Evolutionary conservation across 2,797 vertebrate species (phyloP).

Genomic region (Champsocephalus gunnari): DNA sequence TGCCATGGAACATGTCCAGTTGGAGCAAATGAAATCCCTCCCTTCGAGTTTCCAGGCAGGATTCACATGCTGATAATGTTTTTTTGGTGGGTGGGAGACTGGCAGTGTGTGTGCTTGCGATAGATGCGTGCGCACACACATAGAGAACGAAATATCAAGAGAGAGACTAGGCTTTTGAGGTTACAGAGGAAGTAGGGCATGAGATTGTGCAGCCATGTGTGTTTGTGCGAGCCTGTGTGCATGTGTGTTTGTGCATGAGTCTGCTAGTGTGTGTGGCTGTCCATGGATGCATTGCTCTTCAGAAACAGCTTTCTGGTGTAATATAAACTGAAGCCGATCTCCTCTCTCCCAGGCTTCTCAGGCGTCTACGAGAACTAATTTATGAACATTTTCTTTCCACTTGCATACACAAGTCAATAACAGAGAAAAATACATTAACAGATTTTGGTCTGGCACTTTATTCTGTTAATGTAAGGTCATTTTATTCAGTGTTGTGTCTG

Average conservation of each 20-base stretch:
- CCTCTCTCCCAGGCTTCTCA: conserved; percentile 64
- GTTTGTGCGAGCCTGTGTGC: conserved; percentile 50
- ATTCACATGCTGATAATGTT: conserved; percentile 69
- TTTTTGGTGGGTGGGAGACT: conserved; percentile 67
- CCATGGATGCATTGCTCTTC: conserved; percentile 41
- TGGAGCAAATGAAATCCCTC: conserved; percentile 69
- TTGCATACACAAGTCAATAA: conserved; percentile 52
- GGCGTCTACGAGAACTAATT: conserved; percentile 64
- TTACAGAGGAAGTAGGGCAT: conserved; percentile 84
- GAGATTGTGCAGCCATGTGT: conserved; percentile 85
- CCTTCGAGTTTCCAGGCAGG: conserved; percentile 82
- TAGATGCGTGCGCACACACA: conserved; percentile 30
- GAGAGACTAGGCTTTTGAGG: conserved; percentile 71
- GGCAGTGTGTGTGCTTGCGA: conserved; percentile 25
- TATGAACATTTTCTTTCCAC: conserved; percentile 45
- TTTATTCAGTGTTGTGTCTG: conserved; percentile 31
- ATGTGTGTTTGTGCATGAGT: background rate
- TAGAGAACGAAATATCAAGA: conserved; percentile 68
- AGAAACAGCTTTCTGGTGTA: conserved; percentile 78
- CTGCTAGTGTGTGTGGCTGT: conserved; percentile 37
- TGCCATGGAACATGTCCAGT: conserved; percentile 78
- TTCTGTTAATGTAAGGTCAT: conserved; percentile 33
- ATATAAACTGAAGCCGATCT: conserved; percentile 69
- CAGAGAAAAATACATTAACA: conserved; percentile 12
- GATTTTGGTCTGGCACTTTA: background rate